Evolutionary conservation across 2,888 invertebrate genomes (phyloP).

Genomic region (Leucophenga maculata): DNA sequence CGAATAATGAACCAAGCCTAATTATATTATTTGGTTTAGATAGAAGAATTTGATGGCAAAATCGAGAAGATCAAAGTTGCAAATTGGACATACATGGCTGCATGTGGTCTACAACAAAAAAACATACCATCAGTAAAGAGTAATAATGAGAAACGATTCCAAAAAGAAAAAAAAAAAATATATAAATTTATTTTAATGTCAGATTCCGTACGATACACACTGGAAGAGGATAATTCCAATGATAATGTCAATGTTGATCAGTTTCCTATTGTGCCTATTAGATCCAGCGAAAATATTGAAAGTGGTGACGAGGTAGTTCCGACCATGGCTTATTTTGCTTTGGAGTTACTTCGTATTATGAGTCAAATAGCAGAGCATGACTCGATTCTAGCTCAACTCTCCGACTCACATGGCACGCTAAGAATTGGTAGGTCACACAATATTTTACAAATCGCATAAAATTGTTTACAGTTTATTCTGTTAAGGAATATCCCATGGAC

Average conservation of each 20-base stretch:
- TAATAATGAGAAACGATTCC: background rate
- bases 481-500: slow-evolving; percentile 88
- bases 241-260: background rate
- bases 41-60: slow-evolving; percentile 76
- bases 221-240: background rate
- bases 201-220: background rate
- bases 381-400: background rate
- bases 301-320: slow-evolving; percentile 72
- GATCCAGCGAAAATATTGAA: background rate
- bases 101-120: slow-evolving; percentile 82
- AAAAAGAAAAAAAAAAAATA: background rate
- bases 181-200: background rate
- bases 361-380: slow-evolving; percentile 58
- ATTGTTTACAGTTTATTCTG: slow-evolving; percentile 67
- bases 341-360: slow-evolving; percentile 80
- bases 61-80: slow-evolving; percentile 98
- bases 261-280: background rate
- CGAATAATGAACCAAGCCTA: no score
- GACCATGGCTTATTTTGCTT: slow-evolving; percentile 81
- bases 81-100: slow-evolving; percentile 98
- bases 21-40: slow-evolving; percentile 63
- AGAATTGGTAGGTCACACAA: background rate
- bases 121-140: no score
- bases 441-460: slow-evolving; percentile 62
- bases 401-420: background rate